Evolutionary conservation across 2,888 invertebrate genomes (phyloP).

Genomic region (Chaetogeoica ovagalla): DNA sequence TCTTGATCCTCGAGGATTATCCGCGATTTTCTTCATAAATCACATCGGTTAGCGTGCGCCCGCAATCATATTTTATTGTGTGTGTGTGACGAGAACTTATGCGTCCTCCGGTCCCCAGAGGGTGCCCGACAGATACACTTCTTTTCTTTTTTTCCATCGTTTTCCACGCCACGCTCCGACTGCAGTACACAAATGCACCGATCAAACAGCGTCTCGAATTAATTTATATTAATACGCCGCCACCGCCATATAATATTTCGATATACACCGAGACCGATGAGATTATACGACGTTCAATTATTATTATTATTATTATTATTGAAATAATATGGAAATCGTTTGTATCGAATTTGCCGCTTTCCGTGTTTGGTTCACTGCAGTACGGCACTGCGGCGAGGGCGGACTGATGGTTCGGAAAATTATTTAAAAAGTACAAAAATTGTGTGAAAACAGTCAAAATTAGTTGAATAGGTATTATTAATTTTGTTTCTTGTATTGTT

Average conservation of each 20-base stretch:
- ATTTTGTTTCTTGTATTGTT: no score
- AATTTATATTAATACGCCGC: constrained; percentile 9
- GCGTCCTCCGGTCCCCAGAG: not conserved
- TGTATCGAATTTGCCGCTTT: not conserved
- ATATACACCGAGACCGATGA: constrained; percentile 22
- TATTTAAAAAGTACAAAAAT: no score
- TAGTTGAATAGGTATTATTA: no score
- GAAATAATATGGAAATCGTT: constrained; percentile 25
- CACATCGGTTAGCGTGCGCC: constrained; percentile 1
- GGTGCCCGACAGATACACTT: not conserved
- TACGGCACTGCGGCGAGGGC: no score
- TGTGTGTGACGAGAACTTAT: not conserved
- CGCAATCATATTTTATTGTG: no score
- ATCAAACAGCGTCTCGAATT: not conserved
- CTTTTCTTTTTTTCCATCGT: not conserved
- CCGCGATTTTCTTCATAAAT: constrained; percentile 51
- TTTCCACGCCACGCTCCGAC: not conserved
- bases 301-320: not conserved
- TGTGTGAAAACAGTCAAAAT: no score
- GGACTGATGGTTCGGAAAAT: no score
- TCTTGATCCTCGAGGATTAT: constrained; percentile 48
- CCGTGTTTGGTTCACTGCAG: no score
- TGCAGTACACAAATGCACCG: no score
- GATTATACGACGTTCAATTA: constrained; percentile 44
- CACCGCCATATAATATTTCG: not conserved